A percentile compares a stretch with the other conserved stretches of the same genome.
phyloP scores from a whole-genome alignment of 2,113 vertebrate genomes.

The Myotis brandtii region DNA sequence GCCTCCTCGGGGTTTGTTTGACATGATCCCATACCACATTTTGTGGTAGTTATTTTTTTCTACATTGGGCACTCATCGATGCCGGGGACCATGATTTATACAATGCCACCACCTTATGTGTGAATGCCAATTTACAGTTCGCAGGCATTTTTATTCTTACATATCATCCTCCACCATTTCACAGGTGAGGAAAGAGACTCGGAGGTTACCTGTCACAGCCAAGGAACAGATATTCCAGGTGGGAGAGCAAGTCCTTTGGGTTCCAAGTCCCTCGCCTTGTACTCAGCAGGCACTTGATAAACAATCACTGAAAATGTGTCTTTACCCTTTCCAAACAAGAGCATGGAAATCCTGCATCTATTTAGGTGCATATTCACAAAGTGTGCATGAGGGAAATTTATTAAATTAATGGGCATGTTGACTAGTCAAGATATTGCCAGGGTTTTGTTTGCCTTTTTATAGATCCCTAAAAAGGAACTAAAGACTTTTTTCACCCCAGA shows the following conservation, averaged over 20 bases:
- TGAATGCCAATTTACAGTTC: neutral
- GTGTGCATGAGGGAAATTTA: neutral
- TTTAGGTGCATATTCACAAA: neutral
- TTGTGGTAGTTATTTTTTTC: neutral
- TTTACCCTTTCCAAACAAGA: neutral
- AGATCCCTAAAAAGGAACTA: neutral
- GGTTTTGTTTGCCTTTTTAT: neutral
- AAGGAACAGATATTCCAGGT: neutral
- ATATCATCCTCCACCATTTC: neutral
- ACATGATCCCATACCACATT: neutral
- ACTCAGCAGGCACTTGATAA: neutral
- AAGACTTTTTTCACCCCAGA: neutral
- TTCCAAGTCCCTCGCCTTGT: neutral
- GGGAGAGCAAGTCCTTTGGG: neutral
- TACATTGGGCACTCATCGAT: neutral
- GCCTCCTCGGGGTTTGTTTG: neutral
- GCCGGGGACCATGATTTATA: neutral
- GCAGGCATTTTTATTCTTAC: neutral
- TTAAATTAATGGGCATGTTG: slow-evolving; percentile 1
- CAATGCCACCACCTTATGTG: neutral
- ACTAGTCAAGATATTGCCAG: neutral
- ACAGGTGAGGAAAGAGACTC: neutral
- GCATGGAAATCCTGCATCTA: neutral
- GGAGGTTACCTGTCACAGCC: neutral
- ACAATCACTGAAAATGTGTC: neutral